Conservation (phyloP, 2,888 invertebrate species). For the Ptychoptera contaminata region DNA sequence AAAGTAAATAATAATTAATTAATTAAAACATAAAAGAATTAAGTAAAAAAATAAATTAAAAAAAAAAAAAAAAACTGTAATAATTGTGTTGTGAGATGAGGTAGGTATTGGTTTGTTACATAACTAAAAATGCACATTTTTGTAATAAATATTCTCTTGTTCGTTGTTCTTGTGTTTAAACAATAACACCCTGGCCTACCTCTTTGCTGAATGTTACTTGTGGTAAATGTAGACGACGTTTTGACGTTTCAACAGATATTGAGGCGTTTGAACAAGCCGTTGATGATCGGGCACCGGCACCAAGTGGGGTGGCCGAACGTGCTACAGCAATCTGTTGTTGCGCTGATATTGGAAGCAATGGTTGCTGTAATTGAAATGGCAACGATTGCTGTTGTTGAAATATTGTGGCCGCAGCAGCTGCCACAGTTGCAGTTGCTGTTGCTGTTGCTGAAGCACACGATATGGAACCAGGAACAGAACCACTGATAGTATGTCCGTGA, state of each 20-base stretch:
- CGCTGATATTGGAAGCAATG: too few species aligned
- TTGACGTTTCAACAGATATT: conserved; percentile 35
- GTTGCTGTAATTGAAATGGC: too few species aligned
- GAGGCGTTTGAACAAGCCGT: conserved; percentile 57
- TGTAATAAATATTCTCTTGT: too few species aligned
- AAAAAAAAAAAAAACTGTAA: too few species aligned
- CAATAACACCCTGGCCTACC: conserved; percentile 81
- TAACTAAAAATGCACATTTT: too few species aligned
- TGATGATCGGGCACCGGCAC: conserved; percentile 38
- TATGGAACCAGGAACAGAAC: conserved; percentile 21
- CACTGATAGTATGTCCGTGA: conserved; percentile 8
- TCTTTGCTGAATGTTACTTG: conserved; percentile 79
- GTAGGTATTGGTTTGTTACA: too few species aligned
- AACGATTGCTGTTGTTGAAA: too few species aligned
- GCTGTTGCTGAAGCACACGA: conserved; percentile 14
- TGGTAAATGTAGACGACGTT: conserved; percentile 52
- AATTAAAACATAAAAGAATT: too few species aligned
- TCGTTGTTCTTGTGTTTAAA: conserved; percentile 29
- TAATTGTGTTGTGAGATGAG: too few species aligned
- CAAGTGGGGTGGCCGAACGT: conserved; percentile 17
- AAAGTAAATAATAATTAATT: too few species aligned
- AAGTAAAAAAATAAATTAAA: too few species aligned
- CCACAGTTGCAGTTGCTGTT: conserved; percentile 15
- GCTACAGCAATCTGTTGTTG: too few species aligned
- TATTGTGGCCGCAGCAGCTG: conserved; percentile 5